These are phyloP conservation scores for Tipula lateralis DNA, from an alignment of 2,888 invertebrate genomes.

Conservation along the genomic window DNA sequence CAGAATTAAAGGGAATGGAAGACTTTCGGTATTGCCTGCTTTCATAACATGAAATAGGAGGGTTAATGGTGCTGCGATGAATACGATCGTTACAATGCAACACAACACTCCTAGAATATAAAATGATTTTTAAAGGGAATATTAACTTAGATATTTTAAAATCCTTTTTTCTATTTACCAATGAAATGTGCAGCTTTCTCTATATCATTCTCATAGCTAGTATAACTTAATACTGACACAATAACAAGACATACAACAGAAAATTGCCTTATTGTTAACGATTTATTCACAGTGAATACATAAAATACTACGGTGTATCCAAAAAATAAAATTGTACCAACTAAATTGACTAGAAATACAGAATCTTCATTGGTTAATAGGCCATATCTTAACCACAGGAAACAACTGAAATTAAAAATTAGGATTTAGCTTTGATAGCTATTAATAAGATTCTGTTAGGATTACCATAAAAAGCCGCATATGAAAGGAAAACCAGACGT, in stretches of 20 bases:
- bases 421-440: background rate
- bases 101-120: conserved; percentile 52
- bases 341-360: conserved; percentile 63
- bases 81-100: conserved; percentile 63
- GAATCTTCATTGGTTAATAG: conserved; percentile 61
- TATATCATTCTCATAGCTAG: conserved; percentile 52
- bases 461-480: conserved; percentile 61
- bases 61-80: conserved; percentile 71
- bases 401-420: conserved; percentile 53
- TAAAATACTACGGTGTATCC: conserved; percentile 62
- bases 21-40: conserved; percentile 68
- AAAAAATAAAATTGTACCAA: conserved; percentile 63
- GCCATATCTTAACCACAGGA: conserved; percentile 71
- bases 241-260: conserved; percentile 51
- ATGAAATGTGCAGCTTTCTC: conserved; percentile 53
- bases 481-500: conserved; percentile 66
- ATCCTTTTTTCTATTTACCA: conserved; percentile 51
- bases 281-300: conserved; percentile 62
- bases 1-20: conserved; percentile 76
- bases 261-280: conserved; percentile 56
- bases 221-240: conserved; percentile 52
- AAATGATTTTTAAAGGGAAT: no score
- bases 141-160: no score
- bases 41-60: conserved; percentile 68
- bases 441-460: background rate